phyloP scores from a whole-genome alignment of 64 coral and sea anemone species.

The Hydrozoanthus tunicans region DNA sequence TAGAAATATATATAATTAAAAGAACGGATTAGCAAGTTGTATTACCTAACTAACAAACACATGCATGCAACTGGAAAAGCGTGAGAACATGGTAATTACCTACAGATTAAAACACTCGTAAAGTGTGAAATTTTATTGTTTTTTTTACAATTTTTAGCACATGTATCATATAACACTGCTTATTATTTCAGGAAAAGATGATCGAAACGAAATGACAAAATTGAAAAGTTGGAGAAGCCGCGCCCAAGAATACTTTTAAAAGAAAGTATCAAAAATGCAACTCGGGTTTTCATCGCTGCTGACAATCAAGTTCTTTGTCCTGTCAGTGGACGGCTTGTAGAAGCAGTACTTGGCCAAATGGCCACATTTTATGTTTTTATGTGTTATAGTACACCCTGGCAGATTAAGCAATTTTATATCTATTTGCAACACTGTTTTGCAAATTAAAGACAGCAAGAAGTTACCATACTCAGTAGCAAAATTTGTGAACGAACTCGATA shows the following conservation, averaged over 20 bases:
- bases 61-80: not conserved
- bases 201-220: not conserved
- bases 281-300: not conserved
- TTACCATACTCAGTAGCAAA: not conserved
- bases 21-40: not conserved
- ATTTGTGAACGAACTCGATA: not conserved
- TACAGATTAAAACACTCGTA: not conserved
- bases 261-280: not conserved
- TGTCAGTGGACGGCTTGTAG: not conserved
- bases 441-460: not conserved
- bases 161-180: not conserved
- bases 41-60: not conserved
- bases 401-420: not conserved
- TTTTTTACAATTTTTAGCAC: not conserved
- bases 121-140: not conserved
- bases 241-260: not conserved
- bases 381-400: no score
- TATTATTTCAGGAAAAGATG: not conserved
- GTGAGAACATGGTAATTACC: not conserved
- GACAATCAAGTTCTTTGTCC: conserved; percentile 14
- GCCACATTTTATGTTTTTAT: not conserved
- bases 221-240: not conserved
- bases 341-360: conserved; percentile 3
- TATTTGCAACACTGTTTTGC: not conserved
- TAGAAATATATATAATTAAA: not conserved